Base-by-base conservation (phyloP, 2,888 invertebrate genomes). In the Pammene aurita region DNA sequence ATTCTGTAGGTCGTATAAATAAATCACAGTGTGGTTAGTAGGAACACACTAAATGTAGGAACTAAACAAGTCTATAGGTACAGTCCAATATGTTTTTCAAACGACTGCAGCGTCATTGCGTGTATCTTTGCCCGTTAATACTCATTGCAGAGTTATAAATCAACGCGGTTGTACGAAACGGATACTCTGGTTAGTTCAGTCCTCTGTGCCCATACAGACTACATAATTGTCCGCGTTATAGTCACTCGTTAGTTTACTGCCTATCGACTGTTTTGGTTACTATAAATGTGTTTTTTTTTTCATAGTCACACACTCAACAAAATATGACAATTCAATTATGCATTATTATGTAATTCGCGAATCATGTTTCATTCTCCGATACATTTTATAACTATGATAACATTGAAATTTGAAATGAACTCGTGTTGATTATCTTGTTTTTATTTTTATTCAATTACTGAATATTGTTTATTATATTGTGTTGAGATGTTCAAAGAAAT, bases 281-380 rank as follows among this genome's bases (percentile, higher is more conserved):
- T n/a, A 11, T 46, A 9, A 60, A 11, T 48, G 34, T 58, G 9
- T 5, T 34, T 10, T 16, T 35, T 35, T 61, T 9, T 16, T 26
- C 26, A 26, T 38, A 18, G 13, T 60, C 14, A n/a, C 13, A n/a
- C 5, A 61, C 18, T 44, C 34, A 38, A 52, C n/a, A 38, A 18
- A 41, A 18, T n/a, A 44, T 26, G 44, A 44, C 18, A 42, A 50
- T 41, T 41, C 41, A 62, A 41, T 50, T 44, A 58, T 9, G 16
- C 18, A n/a, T 34, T 7, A 26, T 54, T 16, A 38, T 18, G 61
- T 61, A 48, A 50, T 50, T 58, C 34, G 44, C 26, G 26, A n/a
- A 62, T 34, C 60, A 60, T 60, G 14, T 35, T 48, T 34, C 5
- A 16, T 50, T 48, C 5, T 50, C 41, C 9, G 0, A 38, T n/a